Base-by-base conservation (phyloP, 92 coral and sea anemone genomes). In the Virgularia gustaviana region DNA sequence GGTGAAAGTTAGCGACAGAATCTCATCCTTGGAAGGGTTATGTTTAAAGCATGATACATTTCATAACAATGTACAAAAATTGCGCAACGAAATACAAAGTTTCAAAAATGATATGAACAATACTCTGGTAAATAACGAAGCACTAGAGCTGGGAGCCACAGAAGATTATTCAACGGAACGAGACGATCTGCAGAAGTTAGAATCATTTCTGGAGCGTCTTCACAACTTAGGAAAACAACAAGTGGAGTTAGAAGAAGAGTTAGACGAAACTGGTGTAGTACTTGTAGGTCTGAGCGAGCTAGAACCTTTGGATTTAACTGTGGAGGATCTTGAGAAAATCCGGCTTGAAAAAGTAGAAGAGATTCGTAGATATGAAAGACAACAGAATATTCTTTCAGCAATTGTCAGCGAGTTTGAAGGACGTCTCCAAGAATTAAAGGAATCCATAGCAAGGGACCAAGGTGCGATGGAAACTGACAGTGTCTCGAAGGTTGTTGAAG, bases 281-380 rank as follows among this genome's bases (percentile, higher is more conserved):
- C 57, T 66, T 8, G 61, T 53, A 36, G 39, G 9, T 11, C 20
- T 32, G 31, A 53, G 37, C 8, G 75, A 37, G 24, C 75, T 68
- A 0, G 75, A 68, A 68, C 75, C 75, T n/a, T 61, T 68, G 19
- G 61, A 68, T 33, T 33, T 68, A 20, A 49, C 75, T 33, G 22
- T 68, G 4, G 60, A 18, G 51, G 75, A 68, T 68, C 60, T 68
- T 20, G 53, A 68, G 51, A 68, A 33, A 68, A 68, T 68, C 61
- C 4, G 51, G 60, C 15, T 6, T n/a, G 41, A 49, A 33, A 68
- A 68, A 49, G 13, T 8, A 19, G 36, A 33, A 20, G 44, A 68
- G 22, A 35, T 68, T 1, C 32, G 75, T 15, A 18, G 35, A 49
- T 51, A 68, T 32, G 61, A 49, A 49, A 47, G 12, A 51, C 45